Percentiles rank a stretch among this genome's conserved stretches.
Conservation (phyloP, 2,113 vertebrate species). For the Gymnarchus niloticus region DNA sequence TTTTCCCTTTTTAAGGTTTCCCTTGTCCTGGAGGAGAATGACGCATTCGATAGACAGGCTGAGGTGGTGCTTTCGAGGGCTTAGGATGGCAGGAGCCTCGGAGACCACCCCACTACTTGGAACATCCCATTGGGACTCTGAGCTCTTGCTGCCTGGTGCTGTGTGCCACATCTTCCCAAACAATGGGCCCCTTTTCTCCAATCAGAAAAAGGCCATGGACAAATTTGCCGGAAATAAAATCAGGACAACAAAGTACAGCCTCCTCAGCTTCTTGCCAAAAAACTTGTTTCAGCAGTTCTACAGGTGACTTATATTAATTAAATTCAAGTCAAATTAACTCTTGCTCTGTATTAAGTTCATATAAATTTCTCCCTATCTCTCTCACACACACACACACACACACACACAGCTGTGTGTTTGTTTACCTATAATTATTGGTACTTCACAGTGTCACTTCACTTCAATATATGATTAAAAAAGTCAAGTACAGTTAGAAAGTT, state of each 20-base stretch:
- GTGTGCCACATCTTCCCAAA: not conserved
- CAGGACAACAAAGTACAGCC: constrained; percentile 35
- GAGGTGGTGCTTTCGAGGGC: not conserved
- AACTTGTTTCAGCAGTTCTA: constrained; percentile 64
- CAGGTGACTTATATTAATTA: constrained; percentile 48
- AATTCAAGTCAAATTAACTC: not conserved
- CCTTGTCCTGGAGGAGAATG: not conserved
- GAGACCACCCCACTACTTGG: constrained; percentile 8
- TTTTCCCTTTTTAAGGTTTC: not conserved
- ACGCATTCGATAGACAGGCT: not conserved
- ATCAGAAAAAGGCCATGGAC: not conserved
- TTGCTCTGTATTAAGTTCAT: not conserved
- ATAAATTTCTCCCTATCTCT: not conserved
- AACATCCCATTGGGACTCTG: not conserved
- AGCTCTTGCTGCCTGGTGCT: not conserved
- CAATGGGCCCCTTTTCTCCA: not conserved
- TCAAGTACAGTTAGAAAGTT: not conserved
- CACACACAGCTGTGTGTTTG: not conserved
- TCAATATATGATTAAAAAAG: not conserved
- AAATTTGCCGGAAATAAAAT: constrained; percentile 4
- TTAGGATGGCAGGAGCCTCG: not conserved
- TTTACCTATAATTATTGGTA: not conserved
- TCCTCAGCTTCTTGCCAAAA: constrained; percentile 64
- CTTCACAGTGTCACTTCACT: not conserved
- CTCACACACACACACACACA: not conserved